Evolutionary conservation across 1,140 invertebrate genomes (phyloP).

Genomic region (Drosophila punjabiensis): DNA sequence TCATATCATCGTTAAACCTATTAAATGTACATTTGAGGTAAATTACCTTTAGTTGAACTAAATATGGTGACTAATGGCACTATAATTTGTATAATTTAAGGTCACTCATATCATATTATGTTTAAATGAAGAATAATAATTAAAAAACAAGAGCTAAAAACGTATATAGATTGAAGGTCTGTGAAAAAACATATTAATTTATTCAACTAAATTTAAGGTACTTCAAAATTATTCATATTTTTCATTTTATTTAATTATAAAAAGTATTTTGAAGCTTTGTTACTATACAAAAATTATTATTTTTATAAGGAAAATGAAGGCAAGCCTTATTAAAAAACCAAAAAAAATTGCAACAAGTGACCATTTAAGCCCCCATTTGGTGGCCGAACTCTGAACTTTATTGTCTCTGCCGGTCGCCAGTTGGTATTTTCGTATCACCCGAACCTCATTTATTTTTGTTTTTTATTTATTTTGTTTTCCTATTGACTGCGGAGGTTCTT

Average conservation of each 20-base stretch:
- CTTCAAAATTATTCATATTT: not conserved
- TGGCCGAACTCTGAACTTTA: conserved; percentile 70
- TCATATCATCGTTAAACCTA: not conserved
- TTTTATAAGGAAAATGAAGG: not conserved
- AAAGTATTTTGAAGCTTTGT: no score
- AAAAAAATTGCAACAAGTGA: conserved; percentile 13
- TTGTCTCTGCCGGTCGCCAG: conserved; percentile 37
- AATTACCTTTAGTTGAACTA: not conserved
- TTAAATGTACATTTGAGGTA: not conserved
- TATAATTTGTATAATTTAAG: not conserved
- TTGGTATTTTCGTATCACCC: conserved; percentile 40
- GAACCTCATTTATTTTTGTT: conserved; percentile 28
- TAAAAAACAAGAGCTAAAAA: not conserved
- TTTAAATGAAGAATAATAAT: not conserved
- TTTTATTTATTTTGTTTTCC: conserved; percentile 12
- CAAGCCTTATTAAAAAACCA: not conserved
- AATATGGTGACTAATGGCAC: conserved; percentile 5
- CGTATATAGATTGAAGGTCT: no score
- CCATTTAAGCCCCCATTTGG: conserved; percentile 36
- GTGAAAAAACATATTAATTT: not conserved
- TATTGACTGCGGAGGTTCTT: conserved; percentile 32
- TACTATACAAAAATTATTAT: not conserved
- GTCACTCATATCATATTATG: conserved; percentile 1
- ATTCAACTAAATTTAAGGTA: not conserved
- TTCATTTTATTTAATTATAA: not conserved